Base-by-base conservation (phyloP, 1,140 invertebrate species). In the Trachymyrmex septentrionalis region DNA sequence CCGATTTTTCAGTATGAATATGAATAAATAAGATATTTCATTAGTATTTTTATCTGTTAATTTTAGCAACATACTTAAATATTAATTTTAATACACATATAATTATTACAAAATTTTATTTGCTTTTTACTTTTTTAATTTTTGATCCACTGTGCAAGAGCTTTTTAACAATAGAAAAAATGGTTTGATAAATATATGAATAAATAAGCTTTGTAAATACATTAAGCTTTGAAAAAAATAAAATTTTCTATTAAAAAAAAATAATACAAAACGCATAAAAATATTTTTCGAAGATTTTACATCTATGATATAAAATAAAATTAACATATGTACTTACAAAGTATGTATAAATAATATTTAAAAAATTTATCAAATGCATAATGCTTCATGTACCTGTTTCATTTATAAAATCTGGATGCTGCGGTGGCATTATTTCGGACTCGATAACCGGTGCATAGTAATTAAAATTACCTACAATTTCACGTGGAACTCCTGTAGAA, bases 371-470 rank as follows among this genome's bases (percentile, higher is more conserved):
- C 19, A 10, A 61, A 66, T 53, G 27, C 4, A n/a, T 19, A 71
- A 21, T n/a, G n/a, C 4, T 57, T 61, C 7, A 2, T 14, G n/a
- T 93, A 95, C 95, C 92, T 89, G 95, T 95, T 88, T 93, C 87
- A 71, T 95, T 95, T 7, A 84, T 80, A 64, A 95, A 95, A 87
- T 94, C 94, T 0, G 69, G 85, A 59, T 95, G 94, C 63, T 92
- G 92, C 7, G 90, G 86, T 2, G 91, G 92, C 34, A 93, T 75
- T 69, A 73, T 92, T 75, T 93, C 92, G 24, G 87, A 90, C 75
- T 93, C 93, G 61, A 94, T 94, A 30, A 93, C 75, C 48, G 94
- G 94, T 34, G 92, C 92, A 80, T 93, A 94, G 73, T 95, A 95
- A 92, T 95, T 92, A 85, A 94, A 95, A 38, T 93, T 87, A 61